Percentiles rank a stretch among this genome's conserved stretches.
Evolutionary conservation across 2,113 vertebrate species (phyloP).

Genomic region (Pitta sordida): DNA sequence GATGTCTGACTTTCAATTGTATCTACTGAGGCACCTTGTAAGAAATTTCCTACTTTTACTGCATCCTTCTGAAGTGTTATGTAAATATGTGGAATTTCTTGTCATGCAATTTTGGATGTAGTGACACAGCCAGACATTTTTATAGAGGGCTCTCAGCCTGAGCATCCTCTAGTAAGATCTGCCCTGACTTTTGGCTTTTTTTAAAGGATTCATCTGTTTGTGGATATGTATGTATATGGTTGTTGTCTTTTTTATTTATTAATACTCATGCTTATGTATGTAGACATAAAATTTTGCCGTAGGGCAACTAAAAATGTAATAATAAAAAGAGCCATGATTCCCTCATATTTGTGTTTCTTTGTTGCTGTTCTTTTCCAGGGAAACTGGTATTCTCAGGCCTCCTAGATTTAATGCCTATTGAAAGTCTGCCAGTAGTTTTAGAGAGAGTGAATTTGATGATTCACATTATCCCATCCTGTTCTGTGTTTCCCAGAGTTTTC

Average conservation of each 20-base stretch:
- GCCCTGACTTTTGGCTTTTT: background rate
- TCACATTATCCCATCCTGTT: constrained; percentile 6
- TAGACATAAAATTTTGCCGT: background rate
- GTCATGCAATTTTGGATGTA: background rate
- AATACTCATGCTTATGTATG: background rate
- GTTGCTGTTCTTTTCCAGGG: background rate
- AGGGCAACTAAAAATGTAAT: background rate
- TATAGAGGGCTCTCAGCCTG: background rate
- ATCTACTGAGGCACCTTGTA: background rate
- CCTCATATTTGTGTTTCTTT: background rate
- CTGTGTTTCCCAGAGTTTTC: constrained; percentile 17
- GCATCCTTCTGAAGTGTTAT: background rate
- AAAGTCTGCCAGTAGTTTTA: constrained; percentile 32
- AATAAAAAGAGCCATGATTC: background rate
- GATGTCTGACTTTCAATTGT: background rate
- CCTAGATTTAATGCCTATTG: constrained; percentile 7
- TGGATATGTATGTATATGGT: background rate
- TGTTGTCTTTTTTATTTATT: background rate
- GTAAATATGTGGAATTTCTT: background rate
- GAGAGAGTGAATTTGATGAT: constrained; percentile 21
- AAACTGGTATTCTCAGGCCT: background rate
- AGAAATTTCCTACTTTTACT: background rate
- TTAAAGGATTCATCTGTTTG: background rate
- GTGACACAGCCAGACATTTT: background rate
- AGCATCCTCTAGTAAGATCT: background rate